Evolutionary conservation across 2,888 invertebrate species (phyloP).

Genomic region (Ophion ellenae): DNA sequence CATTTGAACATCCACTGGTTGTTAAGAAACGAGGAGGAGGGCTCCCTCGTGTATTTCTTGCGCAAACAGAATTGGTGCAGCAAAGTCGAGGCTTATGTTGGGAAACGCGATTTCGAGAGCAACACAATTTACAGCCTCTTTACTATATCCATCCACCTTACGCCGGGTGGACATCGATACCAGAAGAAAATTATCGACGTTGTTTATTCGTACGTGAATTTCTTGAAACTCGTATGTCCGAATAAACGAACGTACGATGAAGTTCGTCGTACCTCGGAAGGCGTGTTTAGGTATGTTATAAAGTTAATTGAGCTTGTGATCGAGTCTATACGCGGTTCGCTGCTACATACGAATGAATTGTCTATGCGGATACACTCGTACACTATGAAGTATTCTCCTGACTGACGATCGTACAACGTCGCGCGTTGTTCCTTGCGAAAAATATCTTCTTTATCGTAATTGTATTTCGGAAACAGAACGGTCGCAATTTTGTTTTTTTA

Average conservation of each 20-base stretch:
- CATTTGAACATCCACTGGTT: conserved; percentile 88
- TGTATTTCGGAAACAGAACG: not conserved
- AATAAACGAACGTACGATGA: too few species aligned
- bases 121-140: conserved; percentile 92
- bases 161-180: conserved; percentile 90
- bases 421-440: not conserved
- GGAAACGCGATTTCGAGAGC: conserved; percentile 90
- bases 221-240: conserved; percentile 79
- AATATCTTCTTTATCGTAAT: not conserved
- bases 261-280: conserved; percentile 86
- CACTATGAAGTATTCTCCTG: not conserved
- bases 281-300: conserved; percentile 83
- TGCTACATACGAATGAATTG: not conserved
- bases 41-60: conserved; percentile 91
- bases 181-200: conserved; percentile 90
- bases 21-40: conserved; percentile 93
- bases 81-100: conserved; percentile 88
- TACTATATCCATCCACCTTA: conserved; percentile 89
- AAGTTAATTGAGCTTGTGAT: not conserved
- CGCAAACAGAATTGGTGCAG: conserved; percentile 91
- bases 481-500: not conserved
- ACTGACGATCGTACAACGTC: not conserved
- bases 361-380: not conserved
- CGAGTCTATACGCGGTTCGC: not conserved
- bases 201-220: conserved; percentile 91